phyloP scores from a whole-genome alignment of 64 coral and sea anemone genomes.

The Cladopsammia gracilis region DNA sequence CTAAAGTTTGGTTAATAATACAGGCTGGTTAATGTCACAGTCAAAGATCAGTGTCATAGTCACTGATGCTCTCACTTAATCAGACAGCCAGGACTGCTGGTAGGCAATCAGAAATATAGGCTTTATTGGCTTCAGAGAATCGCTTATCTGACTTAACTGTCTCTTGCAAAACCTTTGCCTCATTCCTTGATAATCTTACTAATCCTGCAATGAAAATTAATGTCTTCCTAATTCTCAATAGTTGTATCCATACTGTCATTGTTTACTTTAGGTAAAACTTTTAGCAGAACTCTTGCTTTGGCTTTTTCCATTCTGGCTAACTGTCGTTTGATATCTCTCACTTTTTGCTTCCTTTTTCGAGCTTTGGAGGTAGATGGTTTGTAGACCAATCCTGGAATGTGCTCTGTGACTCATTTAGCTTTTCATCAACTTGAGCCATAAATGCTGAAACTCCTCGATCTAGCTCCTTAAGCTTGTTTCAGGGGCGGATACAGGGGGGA shows the following conservation, averaged over 20 bases:
- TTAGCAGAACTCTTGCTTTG: background rate
- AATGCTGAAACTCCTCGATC: too few relatives aligned
- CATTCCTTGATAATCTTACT: too few relatives aligned
- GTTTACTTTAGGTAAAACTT: background rate
- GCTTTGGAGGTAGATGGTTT: too few relatives aligned
- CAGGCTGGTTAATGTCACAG: background rate
- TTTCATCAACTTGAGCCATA: too few relatives aligned
- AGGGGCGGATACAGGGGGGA: too few relatives aligned
- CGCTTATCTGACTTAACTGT: background rate
- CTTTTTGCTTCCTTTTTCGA: slow-evolving; percentile 16
- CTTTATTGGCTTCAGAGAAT: background rate
- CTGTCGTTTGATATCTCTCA: slow-evolving; percentile 4
- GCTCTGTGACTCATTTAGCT: too few relatives aligned
- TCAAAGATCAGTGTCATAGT: too few relatives aligned
- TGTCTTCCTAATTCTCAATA: background rate
- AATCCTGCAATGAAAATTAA: background rate
- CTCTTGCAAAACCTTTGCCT: background rate
- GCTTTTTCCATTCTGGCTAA: background rate
- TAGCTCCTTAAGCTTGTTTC: too few relatives aligned
- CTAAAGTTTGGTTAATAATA: background rate
- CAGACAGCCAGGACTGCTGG: background rate
- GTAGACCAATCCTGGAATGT: too few relatives aligned
- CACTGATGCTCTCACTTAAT: too few relatives aligned
- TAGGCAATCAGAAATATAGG: slow-evolving; percentile 1
- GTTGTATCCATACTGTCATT: background rate